Percentiles rank a stretch among this genome's conserved stretches.
Conservation (phyloP, 2,888 invertebrate species). For the Chrysolina americana region DNA sequence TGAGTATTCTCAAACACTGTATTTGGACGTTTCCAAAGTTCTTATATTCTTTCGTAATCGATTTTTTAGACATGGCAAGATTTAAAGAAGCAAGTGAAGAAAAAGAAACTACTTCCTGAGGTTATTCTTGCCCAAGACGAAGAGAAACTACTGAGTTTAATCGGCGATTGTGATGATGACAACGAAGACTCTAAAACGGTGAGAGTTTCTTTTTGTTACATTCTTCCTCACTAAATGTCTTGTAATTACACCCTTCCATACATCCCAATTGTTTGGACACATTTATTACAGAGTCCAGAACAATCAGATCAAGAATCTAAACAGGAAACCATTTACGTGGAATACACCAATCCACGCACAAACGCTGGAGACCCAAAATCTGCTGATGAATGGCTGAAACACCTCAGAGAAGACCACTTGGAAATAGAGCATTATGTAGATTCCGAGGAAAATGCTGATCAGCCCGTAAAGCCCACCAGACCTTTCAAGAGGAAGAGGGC, state of each 20-base stretch:
- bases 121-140: not conserved
- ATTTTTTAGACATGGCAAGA: constrained; percentile 8
- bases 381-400: not conserved
- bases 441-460: not conserved
- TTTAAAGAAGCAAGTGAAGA: constrained; percentile 1
- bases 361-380: not conserved
- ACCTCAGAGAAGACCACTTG: not conserved
- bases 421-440: not conserved
- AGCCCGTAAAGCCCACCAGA: not conserved
- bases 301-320: not conserved
- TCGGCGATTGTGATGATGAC: not conserved
- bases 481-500: not conserved
- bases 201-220: not conserved
- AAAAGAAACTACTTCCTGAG: not conserved
- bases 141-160: constrained; percentile 1
- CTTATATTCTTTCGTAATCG: too few species aligned
- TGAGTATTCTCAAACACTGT: not conserved
- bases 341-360: not conserved
- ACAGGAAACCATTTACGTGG: not conserved
- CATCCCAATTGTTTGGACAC: not conserved
- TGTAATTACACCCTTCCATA: not conserved
- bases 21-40: too few species aligned
- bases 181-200: not conserved
- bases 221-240: not conserved
- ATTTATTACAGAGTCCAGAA: not conserved